Evolutionary conservation across 2,113 vertebrate genomes (phyloP).

Genomic region (Pongo pygmaeus): DNA sequence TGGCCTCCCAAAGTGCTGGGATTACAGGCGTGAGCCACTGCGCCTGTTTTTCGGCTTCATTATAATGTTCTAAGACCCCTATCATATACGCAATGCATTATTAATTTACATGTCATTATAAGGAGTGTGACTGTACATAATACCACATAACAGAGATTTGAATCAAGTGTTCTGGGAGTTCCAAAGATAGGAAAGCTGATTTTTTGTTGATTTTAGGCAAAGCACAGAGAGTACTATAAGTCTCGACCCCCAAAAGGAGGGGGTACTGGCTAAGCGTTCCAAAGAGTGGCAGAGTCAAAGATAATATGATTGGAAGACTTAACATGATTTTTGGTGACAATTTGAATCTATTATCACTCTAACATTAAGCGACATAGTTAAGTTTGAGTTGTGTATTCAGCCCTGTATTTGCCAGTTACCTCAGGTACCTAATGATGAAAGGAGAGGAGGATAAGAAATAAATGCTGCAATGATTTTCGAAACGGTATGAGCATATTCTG

Average conservation of each 20-base stretch:
- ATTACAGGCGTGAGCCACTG: too few relatives aligned
- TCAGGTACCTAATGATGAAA: neutral
- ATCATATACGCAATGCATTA: neutral
- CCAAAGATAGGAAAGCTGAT: neutral
- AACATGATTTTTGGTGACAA: neutral
- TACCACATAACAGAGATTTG: neutral
- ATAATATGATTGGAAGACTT: neutral
- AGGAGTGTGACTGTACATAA: neutral
- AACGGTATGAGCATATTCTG: neutral
- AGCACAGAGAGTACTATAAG: neutral
- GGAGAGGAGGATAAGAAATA: neutral
- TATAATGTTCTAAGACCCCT: neutral
- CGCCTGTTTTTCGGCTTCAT: neutral
- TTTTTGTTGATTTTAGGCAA: neutral
- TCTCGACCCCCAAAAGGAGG: neutral
- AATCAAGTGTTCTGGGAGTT: neutral
- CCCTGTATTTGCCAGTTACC: neutral
- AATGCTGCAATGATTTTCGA: neutral
- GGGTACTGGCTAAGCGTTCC: accelerated
- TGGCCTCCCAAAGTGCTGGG: too few relatives aligned
- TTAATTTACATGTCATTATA: neutral
- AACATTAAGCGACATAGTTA: neutral
- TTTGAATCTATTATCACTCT: neutral
- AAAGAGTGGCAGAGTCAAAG: neutral
- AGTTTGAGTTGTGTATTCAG: neutral